Percentiles rank a stretch among this genome's conserved stretches.
Evolutionary conservation across 2,113 vertebrate genomes (phyloP).

Genomic region (Rhea pennata): DNA sequence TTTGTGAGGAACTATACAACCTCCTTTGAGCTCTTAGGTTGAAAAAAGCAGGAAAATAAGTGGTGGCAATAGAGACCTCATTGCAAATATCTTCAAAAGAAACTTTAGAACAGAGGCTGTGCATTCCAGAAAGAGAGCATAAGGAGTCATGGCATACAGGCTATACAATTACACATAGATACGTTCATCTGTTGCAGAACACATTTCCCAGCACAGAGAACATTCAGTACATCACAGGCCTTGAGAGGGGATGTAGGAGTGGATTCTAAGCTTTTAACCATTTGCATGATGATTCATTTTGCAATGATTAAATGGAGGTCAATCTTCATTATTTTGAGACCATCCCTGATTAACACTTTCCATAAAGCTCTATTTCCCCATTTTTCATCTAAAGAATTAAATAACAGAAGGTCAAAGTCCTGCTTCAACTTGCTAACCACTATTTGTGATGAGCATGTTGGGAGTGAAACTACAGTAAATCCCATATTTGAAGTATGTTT

Average conservation of each 20-base stretch:
- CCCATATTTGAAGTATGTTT: neutral
- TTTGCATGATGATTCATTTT: neutral
- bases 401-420: neutral
- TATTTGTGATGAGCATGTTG: neutral
- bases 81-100: neutral
- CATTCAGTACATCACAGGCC: too few relatives aligned
- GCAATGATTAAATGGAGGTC: neutral
- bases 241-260: neutral
- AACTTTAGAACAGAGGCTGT: neutral
- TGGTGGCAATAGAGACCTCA: neutral
- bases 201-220: rapidly evolving
- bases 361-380: neutral
- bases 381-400: neutral
- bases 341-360: neutral
- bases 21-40: neutral
- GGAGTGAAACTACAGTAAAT: neutral
- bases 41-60: neutral
- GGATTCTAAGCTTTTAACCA: neutral
- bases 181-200: rapidly evolving
- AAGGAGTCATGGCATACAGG: neutral
- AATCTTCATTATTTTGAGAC: neutral
- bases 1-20: neutral
- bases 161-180: rapidly evolving
- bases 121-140: neutral
- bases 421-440: neutral